A percentile compares a stretch with the other conserved stretches of the same genome.
phyloP scores from a whole-genome alignment of 2,888 invertebrate species.

The Itoplectis maculator region DNA sequence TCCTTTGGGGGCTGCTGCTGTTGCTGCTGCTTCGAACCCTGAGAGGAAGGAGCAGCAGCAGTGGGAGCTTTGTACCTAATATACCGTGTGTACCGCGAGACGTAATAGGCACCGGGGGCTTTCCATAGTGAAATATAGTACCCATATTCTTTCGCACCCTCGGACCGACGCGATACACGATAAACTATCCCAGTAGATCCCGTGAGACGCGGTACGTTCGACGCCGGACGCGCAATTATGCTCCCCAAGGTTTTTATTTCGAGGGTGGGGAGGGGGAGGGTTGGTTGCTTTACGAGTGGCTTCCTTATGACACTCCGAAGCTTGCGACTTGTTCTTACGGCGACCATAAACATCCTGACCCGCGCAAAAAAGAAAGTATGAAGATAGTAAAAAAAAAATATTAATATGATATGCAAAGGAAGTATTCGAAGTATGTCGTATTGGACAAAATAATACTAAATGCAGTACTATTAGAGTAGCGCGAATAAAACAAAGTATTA shows the following conservation, averaged over 20 bases:
- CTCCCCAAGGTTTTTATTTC: not conserved
- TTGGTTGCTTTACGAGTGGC: not conserved
- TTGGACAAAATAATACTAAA: too few relatives aligned
- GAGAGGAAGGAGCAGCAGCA: slow-evolving; percentile 37
- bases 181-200: slow-evolving; percentile 21
- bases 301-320: not conserved
- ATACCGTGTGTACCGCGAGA: not conserved
- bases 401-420: too few relatives aligned
- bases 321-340: not conserved
- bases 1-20: slow-evolving; percentile 65
- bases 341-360: too few relatives aligned
- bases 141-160: not conserved
- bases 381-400: too few relatives aligned
- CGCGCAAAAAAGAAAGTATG: too few relatives aligned
- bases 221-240: slow-evolving; percentile 24
- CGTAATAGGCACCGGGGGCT: not conserved
- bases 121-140: slow-evolving; percentile 12
- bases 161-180: slow-evolving; percentile 19
- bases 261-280: too few relatives aligned
- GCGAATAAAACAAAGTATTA: too few relatives aligned
- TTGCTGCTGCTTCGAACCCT: slow-evolving; percentile 40
- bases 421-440: too few relatives aligned
- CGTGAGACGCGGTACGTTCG: not conserved
- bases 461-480: too few relatives aligned
- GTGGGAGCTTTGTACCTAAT: not conserved